Evolutionary conservation across 2,113 vertebrate species (phyloP).

Genomic region (Oryzias woworae): DNA sequence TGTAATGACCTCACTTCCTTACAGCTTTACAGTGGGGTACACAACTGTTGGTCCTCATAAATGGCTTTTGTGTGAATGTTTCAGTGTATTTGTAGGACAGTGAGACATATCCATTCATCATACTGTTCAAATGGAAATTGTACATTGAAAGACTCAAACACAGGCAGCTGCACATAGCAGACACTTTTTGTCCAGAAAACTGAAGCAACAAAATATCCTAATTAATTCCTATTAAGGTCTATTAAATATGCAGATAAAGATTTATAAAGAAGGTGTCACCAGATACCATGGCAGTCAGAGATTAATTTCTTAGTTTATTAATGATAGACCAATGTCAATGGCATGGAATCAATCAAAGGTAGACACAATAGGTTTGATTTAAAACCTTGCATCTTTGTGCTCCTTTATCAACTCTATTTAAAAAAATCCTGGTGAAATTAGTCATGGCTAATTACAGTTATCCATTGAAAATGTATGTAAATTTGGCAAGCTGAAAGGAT

Average conservation of each 20-base stretch:
- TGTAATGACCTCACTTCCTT: conserved; percentile 47
- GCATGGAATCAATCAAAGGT: conserved; percentile 54
- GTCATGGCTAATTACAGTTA: neutral
- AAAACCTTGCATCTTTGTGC: neutral
- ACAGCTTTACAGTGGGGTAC: conserved; percentile 15
- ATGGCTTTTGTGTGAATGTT: conserved; percentile 16
- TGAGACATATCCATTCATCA: conserved; percentile 30
- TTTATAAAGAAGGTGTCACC: conserved; percentile 51
- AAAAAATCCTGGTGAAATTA: neutral
- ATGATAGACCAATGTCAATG: conserved; percentile 55
- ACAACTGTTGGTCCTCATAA: neutral
- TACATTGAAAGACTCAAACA: neutral
- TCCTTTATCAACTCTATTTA: conserved; percentile 4
- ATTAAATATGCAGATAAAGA: conserved; percentile 52
- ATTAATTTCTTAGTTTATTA: conserved; percentile 58
- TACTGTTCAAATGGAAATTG: neutral
- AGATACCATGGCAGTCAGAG: conserved; percentile 51
- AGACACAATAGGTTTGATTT: conserved; percentile 27
- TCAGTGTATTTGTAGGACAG: conserved; percentile 15
- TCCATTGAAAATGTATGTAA: too few relatives aligned
- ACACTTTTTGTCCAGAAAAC: conserved; percentile 22
- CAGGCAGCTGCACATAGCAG: neutral
- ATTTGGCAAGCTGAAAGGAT: too few relatives aligned
- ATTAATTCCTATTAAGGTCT: conserved; percentile 43
- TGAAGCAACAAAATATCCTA: conserved; percentile 28